These are phyloP conservation scores for Sparidentex hasta DNA, from an alignment of 2,797 vertebrate species.

Conservation along the genomic window DNA sequence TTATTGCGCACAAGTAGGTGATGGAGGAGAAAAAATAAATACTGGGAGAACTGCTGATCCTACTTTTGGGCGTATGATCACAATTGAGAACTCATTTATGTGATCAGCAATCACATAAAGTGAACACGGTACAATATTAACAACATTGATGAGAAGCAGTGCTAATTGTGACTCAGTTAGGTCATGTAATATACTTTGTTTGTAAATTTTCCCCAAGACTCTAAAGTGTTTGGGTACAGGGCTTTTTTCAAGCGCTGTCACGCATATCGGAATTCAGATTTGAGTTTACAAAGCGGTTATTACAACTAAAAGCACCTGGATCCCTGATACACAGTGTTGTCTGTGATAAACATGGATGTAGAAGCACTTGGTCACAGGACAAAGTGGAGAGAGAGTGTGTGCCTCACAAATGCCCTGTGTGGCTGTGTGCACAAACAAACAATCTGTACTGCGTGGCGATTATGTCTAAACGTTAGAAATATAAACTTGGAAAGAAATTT, in stretches of 20 bases:
- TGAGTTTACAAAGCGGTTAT: conserved; percentile 22
- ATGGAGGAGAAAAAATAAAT: no score
- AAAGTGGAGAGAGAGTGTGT: conserved; percentile 4
- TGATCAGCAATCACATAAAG: not conserved
- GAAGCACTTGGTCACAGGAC: not conserved
- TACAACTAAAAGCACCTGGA: conserved; percentile 24
- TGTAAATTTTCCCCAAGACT: not conserved
- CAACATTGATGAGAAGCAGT: not conserved
- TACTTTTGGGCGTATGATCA: no score
- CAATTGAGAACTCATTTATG: no score
- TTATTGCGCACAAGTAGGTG: no score
- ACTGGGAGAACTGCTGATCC: no score
- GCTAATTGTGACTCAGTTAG: conserved; percentile 3
- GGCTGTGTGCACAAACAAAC: not conserved
- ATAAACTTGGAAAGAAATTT: conserved; percentile 45
- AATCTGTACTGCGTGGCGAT: not conserved
- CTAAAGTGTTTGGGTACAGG: conserved; percentile 8
- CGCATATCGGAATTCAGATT: conserved; percentile 16
- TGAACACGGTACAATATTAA: not conserved
- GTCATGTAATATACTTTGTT: conserved; percentile 3
- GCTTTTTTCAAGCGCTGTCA: conserved; percentile 14
- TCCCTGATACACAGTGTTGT: conserved; percentile 22
- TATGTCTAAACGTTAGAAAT: conserved; percentile 15
- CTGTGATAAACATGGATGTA: conserved; percentile 3
- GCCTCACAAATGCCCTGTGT: conserved; percentile 8